A percentile compares a stretch with the other conserved stretches of the same genome.
These are phyloP conservation scores for Campylomormyrus numenius DNA, from an alignment of 2,113 vertebrate species.

Conservation along the genomic window DNA sequence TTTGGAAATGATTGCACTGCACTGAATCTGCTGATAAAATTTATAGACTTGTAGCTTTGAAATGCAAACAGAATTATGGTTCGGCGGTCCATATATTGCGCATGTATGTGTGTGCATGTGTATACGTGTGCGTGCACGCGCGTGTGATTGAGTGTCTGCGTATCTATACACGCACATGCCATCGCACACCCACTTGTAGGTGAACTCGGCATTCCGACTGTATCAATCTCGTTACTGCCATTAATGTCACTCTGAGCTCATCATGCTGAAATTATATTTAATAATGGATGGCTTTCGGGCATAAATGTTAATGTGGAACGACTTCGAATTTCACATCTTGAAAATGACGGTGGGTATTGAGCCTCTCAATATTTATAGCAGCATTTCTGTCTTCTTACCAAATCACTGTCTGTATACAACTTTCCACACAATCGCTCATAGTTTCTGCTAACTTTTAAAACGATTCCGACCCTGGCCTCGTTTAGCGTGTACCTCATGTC, in stretches of 20 bases:
- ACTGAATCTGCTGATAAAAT: not conserved
- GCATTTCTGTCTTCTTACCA: constrained; percentile 29
- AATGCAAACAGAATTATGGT: not conserved
- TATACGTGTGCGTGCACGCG: not conserved
- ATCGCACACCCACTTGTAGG: constrained; percentile 31
- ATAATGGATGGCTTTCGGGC: constrained; percentile 70
- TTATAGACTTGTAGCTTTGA: not conserved
- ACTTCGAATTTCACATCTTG: constrained; percentile 58
- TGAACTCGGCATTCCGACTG: constrained; percentile 47
- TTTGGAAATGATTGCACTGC: not conserved
- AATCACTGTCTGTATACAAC: constrained; percentile 19
- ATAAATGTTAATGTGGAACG: constrained; percentile 69
- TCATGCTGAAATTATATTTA: constrained; percentile 70
- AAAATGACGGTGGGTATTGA: constrained; percentile 58
- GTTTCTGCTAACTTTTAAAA: constrained; percentile 44
- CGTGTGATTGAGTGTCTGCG: constrained; percentile 22
- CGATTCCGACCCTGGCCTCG: not conserved
- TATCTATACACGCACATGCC: not conserved
- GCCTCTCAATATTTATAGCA: constrained; percentile 53
- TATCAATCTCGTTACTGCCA: constrained; percentile 66
- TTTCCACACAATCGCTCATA: constrained; percentile 30
- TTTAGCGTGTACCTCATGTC: not conserved
- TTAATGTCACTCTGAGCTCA: constrained; percentile 73
- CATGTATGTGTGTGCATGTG: not conserved
- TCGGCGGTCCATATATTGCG: not conserved